Evolutionary conservation across 1,140 invertebrate species (phyloP).

Genomic region (Trypoxylus dichotomus): DNA sequence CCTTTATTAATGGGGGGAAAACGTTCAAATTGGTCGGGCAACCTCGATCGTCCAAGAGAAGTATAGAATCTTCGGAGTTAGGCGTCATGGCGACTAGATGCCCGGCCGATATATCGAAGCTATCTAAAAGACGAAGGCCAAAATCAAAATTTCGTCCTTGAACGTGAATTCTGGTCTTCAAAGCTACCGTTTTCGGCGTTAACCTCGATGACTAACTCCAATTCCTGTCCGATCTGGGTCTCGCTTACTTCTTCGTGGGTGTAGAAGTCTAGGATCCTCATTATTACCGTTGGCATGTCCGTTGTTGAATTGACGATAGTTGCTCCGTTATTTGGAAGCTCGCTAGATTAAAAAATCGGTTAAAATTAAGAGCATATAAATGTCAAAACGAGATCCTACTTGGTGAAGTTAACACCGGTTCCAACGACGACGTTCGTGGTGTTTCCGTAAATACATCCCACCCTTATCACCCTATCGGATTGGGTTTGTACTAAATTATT

Average conservation of each 20-base stretch:
- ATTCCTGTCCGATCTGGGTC: conserved; percentile 51
- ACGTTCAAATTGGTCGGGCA: conserved; percentile 62
- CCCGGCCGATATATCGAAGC: conserved; percentile 58
- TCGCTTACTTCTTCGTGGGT: conserved; percentile 46
- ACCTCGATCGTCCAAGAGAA: conserved; percentile 63
- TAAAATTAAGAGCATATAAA: neutral
- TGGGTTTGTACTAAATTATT: conserved; percentile 67
- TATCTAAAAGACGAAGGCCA: conserved; percentile 10
- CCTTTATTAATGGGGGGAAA: conserved; percentile 52
- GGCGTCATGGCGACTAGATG: conserved; percentile 59
- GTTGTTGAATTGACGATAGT: conserved; percentile 42
- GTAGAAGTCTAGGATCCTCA: conserved; percentile 47
- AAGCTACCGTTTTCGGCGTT: conserved; percentile 40
- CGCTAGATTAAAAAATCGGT: conserved; percentile 25
- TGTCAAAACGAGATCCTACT: conserved; percentile 36
- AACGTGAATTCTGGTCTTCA: neutral
- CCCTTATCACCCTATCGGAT: conserved; percentile 65
- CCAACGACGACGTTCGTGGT: conserved; percentile 48
- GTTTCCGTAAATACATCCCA: conserved; percentile 61
- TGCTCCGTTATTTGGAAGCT: conserved; percentile 40
- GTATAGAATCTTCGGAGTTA: conserved; percentile 55
- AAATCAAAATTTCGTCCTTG: neutral
- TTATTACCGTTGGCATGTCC: conserved; percentile 44
- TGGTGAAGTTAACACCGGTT: conserved; percentile 48
- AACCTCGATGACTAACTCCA: conserved; percentile 50